phyloP scores from a whole-genome alignment of 2,113 vertebrate genomes.

The Planiliza haematocheilus region DNA sequence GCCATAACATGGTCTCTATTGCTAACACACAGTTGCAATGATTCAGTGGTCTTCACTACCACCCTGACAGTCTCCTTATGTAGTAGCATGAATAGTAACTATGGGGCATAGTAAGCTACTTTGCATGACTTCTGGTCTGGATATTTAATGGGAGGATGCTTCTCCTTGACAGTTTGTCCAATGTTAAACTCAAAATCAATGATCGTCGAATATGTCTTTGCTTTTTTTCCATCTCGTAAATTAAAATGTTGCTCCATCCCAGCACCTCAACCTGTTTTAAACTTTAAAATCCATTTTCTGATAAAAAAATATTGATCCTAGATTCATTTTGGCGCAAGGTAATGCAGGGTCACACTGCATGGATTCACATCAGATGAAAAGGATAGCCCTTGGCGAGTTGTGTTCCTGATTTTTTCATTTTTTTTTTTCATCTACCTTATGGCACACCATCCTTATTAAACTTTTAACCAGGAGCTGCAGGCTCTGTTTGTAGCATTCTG shows the following conservation, averaged over 20 bases:
- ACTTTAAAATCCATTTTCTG: background rate
- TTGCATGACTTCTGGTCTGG: background rate
- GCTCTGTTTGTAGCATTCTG: conserved; percentile 49
- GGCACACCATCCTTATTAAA: conserved; percentile 56
- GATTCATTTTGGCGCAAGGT: conserved; percentile 19
- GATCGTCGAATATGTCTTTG: background rate
- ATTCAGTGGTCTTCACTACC: too few relatives aligned
- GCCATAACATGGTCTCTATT: too few relatives aligned
- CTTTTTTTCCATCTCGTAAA: background rate
- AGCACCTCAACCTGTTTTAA: background rate
- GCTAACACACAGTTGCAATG: too few relatives aligned
- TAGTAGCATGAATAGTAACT: too few relatives aligned
- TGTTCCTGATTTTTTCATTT: background rate
- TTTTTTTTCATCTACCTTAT: conserved; percentile 31
- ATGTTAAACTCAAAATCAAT: conserved; percentile 11
- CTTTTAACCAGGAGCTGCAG: conserved; percentile 36
- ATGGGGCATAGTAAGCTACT: background rate
- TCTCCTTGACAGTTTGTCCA: conserved; percentile 6
- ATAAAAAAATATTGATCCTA: background rate
- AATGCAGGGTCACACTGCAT: conserved; percentile 18
- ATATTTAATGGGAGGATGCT: background rate
- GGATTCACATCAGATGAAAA: conserved; percentile 45
- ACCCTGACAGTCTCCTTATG: too few relatives aligned
- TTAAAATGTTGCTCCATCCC: background rate
- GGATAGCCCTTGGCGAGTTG: conserved; percentile 30